phyloP scores from a whole-genome alignment of 2,888 invertebrate genomes.

The Drosophila neutralis region DNA sequence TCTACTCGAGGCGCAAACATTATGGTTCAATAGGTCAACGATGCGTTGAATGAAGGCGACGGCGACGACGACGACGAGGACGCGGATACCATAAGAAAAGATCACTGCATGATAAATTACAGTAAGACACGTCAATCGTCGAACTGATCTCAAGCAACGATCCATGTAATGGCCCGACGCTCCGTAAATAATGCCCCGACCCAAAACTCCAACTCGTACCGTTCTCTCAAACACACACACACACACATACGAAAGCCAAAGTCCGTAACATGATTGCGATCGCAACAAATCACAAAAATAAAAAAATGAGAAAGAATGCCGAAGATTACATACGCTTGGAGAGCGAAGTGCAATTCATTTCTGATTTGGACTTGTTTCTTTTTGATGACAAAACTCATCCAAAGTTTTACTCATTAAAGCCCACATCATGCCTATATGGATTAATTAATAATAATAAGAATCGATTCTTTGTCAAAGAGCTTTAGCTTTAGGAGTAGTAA shows the following conservation, averaged over 20 bases:
- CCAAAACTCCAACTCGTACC: constrained; percentile 33
- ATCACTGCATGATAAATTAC: constrained; percentile 80
- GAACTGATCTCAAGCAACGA: constrained; percentile 71
- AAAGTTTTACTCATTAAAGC: too few relatives aligned
- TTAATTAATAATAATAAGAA: neutral
- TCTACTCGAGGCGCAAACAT: constrained; percentile 47
- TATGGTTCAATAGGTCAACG: constrained; percentile 84
- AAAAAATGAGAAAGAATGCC: constrained; percentile 3
- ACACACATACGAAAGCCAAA: constrained; percentile 14
- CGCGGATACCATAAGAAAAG: constrained; percentile 54
- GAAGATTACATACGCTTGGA: constrained; percentile 2
- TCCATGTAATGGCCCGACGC: constrained; percentile 69
- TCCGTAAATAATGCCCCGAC: constrained; percentile 60
- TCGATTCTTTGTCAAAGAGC: too few relatives aligned
- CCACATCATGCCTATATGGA: neutral
- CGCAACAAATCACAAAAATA: constrained; percentile 66
- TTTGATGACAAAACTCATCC: too few relatives aligned
- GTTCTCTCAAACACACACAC: constrained; percentile 28
- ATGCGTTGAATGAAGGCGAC: constrained; percentile 80
- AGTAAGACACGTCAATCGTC: constrained; percentile 79
- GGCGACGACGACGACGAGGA: constrained; percentile 10
- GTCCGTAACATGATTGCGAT: constrained; percentile 70
- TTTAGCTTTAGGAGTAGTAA: neutral
- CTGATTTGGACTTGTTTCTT: neutral
- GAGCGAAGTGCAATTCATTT: neutral